These are phyloP conservation scores for Cyclopterus lumpus DNA, from an alignment of 2,797 vertebrate genomes.

Conservation along the genomic window DNA sequence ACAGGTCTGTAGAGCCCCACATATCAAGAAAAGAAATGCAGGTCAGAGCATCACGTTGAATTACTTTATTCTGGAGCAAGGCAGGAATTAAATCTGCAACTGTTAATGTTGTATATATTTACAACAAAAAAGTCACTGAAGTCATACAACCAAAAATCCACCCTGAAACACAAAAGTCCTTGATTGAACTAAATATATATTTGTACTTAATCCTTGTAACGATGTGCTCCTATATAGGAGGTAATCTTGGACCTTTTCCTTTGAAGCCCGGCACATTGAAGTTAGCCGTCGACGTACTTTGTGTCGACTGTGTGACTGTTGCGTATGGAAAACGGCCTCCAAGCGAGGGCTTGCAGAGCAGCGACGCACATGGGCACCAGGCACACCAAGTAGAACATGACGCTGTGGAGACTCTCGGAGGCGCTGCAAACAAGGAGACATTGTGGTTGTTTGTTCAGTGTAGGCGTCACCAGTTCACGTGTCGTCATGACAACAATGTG, in stretches of 20 bases:
- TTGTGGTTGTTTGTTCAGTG: background rate
- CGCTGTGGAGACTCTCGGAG: slow-evolving; percentile 81
- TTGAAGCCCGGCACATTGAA: background rate
- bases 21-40: background rate
- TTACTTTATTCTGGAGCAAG: background rate
- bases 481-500: no score
- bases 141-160: background rate
- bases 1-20: background rate
- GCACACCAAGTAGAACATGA: slow-evolving; percentile 91
- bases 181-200: background rate
- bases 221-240: background rate
- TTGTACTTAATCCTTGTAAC: background rate
- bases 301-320: slow-evolving; percentile 83
- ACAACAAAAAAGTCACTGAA: background rate
- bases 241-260: background rate
- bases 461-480: background rate
- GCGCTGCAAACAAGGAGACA: slow-evolving; percentile 71
- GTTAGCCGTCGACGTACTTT: slow-evolving; percentile 80
- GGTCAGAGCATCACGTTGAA: background rate
- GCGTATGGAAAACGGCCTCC: slow-evolving; percentile 90
- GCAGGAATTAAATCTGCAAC: background rate
- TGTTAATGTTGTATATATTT: background rate
- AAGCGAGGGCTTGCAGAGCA: slow-evolving; percentile 84
- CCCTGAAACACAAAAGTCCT: background rate
- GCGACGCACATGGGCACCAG: slow-evolving; percentile 86